phyloP scores from a whole-genome alignment of 2,113 vertebrate species.

The Pollimyrus isidori region DNA sequence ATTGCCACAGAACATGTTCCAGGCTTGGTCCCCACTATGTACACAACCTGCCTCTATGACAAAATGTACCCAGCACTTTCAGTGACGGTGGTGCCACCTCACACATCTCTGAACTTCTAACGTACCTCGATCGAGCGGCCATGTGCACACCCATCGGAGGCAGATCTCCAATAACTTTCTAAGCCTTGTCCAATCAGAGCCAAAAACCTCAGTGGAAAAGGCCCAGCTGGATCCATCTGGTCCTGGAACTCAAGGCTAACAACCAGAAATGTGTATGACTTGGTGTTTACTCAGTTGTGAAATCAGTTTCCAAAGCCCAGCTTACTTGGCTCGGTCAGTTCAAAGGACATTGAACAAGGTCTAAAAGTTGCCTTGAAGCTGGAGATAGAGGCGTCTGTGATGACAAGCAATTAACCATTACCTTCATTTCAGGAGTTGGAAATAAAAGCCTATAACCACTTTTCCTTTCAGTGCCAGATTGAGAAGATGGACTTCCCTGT shows the following conservation, averaged over 20 bases:
- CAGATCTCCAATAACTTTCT: neutral
- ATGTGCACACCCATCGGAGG: neutral
- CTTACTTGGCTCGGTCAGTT: neutral
- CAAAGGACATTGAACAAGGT: neutral
- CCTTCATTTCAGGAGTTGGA: neutral
- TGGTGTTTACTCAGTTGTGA: neutral
- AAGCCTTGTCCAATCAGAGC: neutral
- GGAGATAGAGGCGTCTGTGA: neutral
- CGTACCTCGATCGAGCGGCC: neutral
- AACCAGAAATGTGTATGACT: neutral
- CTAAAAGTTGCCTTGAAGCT: neutral
- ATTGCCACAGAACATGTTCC: neutral
- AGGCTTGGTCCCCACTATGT: neutral
- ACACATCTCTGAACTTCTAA: neutral
- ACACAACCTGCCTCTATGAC: neutral
- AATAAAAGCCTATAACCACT: neutral
- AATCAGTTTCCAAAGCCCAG: neutral
- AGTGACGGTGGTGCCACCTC: neutral
- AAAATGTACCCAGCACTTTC: neutral
- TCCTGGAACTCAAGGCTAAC: slow-evolving; percentile 1
- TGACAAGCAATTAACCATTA: neutral
- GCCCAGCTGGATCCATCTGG: neutral
- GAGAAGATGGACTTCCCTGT: neutral
- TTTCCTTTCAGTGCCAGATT: neutral
- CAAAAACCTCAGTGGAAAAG: neutral